Percentiles rank a stretch among this genome's conserved stretches.
These are phyloP conservation scores for Theonella swinhoei DNA, from an alignment of 37 sponge, comb jelly and placozoan genomes.

Conservation along the genomic window DNA sequence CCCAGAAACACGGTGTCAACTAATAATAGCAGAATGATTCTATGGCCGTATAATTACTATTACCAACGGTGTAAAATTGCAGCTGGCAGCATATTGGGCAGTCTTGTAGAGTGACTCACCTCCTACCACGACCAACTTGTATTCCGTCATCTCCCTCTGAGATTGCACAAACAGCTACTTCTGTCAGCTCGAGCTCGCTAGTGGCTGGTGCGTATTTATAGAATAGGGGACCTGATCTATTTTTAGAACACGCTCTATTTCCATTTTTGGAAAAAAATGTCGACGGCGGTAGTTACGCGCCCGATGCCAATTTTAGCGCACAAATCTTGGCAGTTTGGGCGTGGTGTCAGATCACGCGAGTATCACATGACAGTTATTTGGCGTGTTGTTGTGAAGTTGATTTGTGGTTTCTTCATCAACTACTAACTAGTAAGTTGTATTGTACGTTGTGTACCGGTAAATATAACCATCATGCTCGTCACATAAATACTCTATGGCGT, in stretches of 20 bases:
- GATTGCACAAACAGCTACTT: neutral
- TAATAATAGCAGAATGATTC: neutral
- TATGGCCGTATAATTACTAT: neutral
- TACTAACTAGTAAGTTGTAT: neutral
- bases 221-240: conserved; percentile 16
- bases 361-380: neutral
- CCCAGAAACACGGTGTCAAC: too few species aligned
- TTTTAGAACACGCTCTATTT: conserved; percentile 36
- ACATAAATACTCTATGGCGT: too few species aligned
- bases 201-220: conserved; percentile 33
- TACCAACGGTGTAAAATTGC: too few species aligned
- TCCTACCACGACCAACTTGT: conserved; percentile 98
- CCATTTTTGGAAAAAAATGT: neutral
- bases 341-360: neutral
- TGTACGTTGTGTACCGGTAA: too few species aligned
- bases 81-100: too few species aligned
- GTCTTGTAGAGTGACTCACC: too few species aligned
- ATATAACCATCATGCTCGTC: too few species aligned
- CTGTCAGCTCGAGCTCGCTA: neutral
- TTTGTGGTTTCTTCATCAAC: neutral
- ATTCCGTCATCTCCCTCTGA: conserved; percentile 85
- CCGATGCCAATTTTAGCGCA: neutral
- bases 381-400: neutral
- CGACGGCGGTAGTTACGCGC: too few species aligned
- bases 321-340: neutral